Percentiles rank a stretch among this genome's conserved stretches.
Conservation (phyloP, 1,140 invertebrate genomes). For the Laupala kohalensis region DNA sequence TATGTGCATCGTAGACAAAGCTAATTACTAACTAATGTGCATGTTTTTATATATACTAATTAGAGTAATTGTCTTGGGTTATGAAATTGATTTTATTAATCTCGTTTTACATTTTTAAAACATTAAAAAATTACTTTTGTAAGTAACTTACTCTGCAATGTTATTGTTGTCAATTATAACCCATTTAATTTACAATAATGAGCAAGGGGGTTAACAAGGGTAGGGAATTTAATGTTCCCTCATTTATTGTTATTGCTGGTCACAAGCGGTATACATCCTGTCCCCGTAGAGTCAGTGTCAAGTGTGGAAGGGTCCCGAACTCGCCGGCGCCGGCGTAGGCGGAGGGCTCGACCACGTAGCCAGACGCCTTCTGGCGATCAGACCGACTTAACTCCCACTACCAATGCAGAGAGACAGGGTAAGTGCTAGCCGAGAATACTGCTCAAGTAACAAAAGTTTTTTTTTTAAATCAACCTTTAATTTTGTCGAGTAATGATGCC, state of each 20-base stretch:
- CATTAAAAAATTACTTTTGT: neutral
- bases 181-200: neutral
- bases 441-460: neutral
- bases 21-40: neutral
- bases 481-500: too few relatives aligned
- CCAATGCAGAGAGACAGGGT: neutral
- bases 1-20: neutral
- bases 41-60: neutral
- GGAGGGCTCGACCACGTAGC: constrained; percentile 29
- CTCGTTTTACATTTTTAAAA: neutral
- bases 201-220: neutral
- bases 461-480: too few relatives aligned
- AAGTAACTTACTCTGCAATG: neutral
- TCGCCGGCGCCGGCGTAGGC: constrained; percentile 25
- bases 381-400: constrained; percentile 21
- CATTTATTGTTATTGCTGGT: constrained; percentile 22
- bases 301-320: constrained; percentile 35
- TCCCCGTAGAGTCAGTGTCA: constrained; percentile 37
- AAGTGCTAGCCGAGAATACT: neutral
- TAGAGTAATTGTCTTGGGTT: neutral
- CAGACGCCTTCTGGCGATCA: constrained; percentile 28
- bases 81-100: too few relatives aligned
- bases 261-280: constrained; percentile 32
- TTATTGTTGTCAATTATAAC: neutral
- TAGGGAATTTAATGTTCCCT: neutral